Base-by-base conservation (phyloP, 1,140 invertebrate genomes). In the Stratiolaelaps scimitus region DNA sequence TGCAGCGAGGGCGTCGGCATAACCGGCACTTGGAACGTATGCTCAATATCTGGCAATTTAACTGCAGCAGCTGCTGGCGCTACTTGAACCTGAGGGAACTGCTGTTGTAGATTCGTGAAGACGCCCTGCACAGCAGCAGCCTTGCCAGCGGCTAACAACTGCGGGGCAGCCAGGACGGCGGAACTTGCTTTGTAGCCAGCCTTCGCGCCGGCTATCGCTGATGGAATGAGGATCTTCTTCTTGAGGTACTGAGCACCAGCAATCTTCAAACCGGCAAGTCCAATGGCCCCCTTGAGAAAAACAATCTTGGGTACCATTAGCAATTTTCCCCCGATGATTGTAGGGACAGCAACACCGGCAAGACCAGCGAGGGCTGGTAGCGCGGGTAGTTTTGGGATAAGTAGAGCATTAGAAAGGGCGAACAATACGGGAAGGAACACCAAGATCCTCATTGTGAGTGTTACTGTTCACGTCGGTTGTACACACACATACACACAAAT, bases 151-250 rank as follows among this genome's bases (percentile, higher is more conserved):
- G 19, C 23, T 13, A 43, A 1, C n/a, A 28, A 20, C 19, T 67
- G 40, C 10, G 64, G 26, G 10, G 19, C 28, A 19, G 43, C n/a
- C 43, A 34, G 47, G 2, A 26, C 53, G 34, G 17, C 23, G 2
- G 53, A 60, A 23, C 26, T 60, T 34, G 53, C 53, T 10, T 26
- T 60, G 53, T 60, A 60, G 53, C 53, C 53, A 26, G 53, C 53
- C 15, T 29, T 2, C 15, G 53, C 53, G 53, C 53, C 53, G 26
- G 53, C 17, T 23, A 60, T 15, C 15, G 53, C 26, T 5, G 53
- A 15, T 23, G 53, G 53, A 23, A 60, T 26, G 53, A 60, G 53
- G 5, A 60, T 34, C 34, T 60, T 60, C 20, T 26, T 34, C 53
- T 23, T 60, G 53, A 60, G 17, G 53, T n/a, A 60, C 34, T 34